Evolutionary conservation across 1,140 invertebrate genomes (phyloP).

Genomic region (Drosophila pallidifrons): DNA sequence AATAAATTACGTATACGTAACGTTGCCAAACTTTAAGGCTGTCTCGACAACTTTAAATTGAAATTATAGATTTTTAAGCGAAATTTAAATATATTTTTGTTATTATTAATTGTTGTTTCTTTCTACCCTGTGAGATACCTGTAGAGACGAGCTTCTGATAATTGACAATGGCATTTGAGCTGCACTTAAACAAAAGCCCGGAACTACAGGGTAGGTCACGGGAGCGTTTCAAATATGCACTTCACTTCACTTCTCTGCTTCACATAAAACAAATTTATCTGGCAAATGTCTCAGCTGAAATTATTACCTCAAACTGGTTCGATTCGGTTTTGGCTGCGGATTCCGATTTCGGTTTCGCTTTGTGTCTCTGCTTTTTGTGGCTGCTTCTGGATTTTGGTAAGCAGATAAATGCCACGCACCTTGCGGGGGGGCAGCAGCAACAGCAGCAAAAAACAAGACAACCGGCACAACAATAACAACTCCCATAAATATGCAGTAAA

Average conservation of each 20-base stretch:
- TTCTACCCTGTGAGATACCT: constrained; percentile 96
- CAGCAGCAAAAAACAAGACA: constrained; percentile 15
- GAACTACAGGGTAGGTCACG: constrained; percentile 99
- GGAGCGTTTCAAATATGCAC: constrained; percentile 87
- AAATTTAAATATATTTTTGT: background rate
- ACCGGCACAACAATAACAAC: constrained; percentile 52
- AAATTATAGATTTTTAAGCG: background rate
- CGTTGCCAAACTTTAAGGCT: background rate
- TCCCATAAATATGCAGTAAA: constrained; percentile 74
- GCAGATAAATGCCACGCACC: constrained; percentile 51
- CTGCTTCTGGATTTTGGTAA: constrained; percentile 12
- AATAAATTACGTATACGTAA: constrained; percentile 2
- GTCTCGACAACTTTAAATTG: too few species aligned
- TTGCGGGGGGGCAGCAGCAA: background rate
- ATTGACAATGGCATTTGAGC: constrained; percentile 85
- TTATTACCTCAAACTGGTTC: constrained; percentile 9
- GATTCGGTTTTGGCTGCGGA: constrained; percentile 5
- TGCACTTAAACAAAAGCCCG: constrained; percentile 98
- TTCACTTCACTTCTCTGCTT: background rate
- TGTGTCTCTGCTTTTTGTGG: constrained; percentile 3
- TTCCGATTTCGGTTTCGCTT: background rate
- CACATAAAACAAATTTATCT: constrained; percentile 48
- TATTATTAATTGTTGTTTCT: constrained; percentile 60
- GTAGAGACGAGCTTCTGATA: constrained; percentile 99
- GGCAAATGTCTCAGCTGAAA: constrained; percentile 38